Conservation (phyloP, 2,113 vertebrate species). For the Terrapene triunguis region DNA sequence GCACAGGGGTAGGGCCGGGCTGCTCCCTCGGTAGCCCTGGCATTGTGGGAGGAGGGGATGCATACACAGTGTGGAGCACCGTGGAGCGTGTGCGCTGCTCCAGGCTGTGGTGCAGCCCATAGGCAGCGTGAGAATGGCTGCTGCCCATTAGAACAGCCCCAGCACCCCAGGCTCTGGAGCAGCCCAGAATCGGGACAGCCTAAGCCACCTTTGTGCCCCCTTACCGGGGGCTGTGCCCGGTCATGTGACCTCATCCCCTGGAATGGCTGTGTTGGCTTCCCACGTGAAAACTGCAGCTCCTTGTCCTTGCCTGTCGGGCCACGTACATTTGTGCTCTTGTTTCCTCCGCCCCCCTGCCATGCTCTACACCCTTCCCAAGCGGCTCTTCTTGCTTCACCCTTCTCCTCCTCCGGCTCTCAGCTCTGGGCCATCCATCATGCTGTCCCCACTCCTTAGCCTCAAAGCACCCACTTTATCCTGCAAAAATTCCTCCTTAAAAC, state of each 20-base stretch:
- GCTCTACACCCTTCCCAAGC: background rate
- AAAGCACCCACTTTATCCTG: too few relatives aligned
- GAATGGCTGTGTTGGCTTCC: background rate
- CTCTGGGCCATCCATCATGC: background rate
- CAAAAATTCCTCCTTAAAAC: too few relatives aligned
- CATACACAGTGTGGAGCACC: too few relatives aligned
- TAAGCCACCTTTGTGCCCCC: too few relatives aligned
- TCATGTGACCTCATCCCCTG: background rate
- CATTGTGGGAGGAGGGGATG: too few relatives aligned
- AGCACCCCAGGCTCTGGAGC: too few relatives aligned
- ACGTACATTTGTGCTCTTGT: background rate
- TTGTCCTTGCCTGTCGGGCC: background rate
- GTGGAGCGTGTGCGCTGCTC: too few relatives aligned
- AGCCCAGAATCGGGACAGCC: too few relatives aligned
- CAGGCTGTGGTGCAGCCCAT: too few relatives aligned
- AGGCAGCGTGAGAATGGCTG: too few relatives aligned
- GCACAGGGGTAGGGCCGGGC: too few relatives aligned
- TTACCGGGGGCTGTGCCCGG: background rate
- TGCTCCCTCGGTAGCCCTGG: too few relatives aligned
- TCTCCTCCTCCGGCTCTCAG: background rate
- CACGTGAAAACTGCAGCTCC: fast-evolving
- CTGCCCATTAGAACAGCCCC: background rate
- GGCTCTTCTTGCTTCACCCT: fast-evolving
- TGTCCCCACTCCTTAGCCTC: background rate
- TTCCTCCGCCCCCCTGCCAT: background rate